Conservation (phyloP, 2,888 invertebrate genomes). For the Himalopsyche kuldschensis region DNA sequence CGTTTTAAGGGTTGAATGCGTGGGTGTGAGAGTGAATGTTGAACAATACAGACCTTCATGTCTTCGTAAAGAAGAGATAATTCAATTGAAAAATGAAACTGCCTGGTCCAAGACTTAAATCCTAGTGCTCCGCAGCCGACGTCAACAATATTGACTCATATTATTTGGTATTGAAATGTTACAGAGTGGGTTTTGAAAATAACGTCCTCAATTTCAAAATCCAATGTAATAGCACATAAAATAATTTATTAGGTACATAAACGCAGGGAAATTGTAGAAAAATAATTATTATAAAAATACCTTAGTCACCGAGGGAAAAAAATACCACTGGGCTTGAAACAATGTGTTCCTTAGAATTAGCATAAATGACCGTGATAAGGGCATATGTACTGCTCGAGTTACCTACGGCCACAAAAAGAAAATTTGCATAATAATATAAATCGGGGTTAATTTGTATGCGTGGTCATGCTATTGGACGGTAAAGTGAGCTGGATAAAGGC, state of each 20-base stretch:
- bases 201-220: not conserved
- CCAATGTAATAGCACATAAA: not conserved
- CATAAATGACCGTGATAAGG: conserved; percentile 30
- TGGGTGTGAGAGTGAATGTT: no score
- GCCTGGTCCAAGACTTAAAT: no score
- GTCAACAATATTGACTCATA: no score
- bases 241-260: not conserved
- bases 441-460: conserved; percentile 55
- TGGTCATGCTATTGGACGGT: conserved; percentile 42
- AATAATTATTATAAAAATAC: not conserved
- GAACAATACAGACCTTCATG: no score
- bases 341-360: conserved; percentile 33
- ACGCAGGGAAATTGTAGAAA: not conserved
- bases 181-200: no score
- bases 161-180: no score
- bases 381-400: conserved; percentile 26
- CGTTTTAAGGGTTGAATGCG: no score
- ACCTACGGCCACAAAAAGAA: conserved; percentile 32
- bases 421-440: conserved; percentile 56
- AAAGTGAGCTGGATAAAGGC: not conserved
- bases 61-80: no score
- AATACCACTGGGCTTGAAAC: conserved; percentile 11
- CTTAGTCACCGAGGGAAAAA: not conserved
- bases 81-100: no score
- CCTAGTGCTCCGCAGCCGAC: no score